phyloP scores from a whole-genome alignment of 2,797 vertebrate genomes.

The Macroramphosus scolopax region DNA sequence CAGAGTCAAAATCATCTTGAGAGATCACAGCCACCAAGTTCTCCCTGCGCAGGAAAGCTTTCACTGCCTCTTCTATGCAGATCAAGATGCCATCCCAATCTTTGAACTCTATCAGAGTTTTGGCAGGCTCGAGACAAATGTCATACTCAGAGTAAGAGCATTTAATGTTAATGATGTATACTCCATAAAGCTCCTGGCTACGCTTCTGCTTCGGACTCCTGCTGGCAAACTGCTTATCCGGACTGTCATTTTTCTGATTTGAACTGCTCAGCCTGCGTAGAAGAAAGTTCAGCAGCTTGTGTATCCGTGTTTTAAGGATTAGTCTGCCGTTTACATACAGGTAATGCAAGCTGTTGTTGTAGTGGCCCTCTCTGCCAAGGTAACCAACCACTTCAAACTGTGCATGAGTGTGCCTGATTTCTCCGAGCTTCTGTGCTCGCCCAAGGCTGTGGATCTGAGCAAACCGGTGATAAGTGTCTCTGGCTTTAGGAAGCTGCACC shows the following conservation, averaged over 20 bases:
- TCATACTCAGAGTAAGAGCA: constrained; percentile 89
- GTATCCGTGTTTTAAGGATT: constrained; percentile 88
- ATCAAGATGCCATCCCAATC: constrained; percentile 86
- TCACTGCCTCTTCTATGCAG: constrained; percentile 88
- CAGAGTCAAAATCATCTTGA: constrained; percentile 78
- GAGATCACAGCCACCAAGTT: constrained; percentile 81
- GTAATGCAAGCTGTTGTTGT: constrained; percentile 91
- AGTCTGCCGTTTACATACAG: constrained; percentile 90
- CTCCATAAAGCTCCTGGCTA: constrained; percentile 80
- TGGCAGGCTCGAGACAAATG: constrained; percentile 90
- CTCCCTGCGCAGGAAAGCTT: constrained; percentile 85
- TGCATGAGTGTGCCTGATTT: constrained; percentile 76
- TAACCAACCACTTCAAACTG: constrained; percentile 85
- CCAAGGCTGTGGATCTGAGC: constrained; percentile 86
- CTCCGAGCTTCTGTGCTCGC: constrained; percentile 85
- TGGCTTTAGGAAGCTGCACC: constrained; percentile 90
- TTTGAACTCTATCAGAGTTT: constrained; percentile 94
- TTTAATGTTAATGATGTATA: constrained; percentile 89
- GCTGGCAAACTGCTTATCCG: constrained; percentile 45
- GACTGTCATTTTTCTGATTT: constrained; percentile 74
- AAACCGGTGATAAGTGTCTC: constrained; percentile 85
- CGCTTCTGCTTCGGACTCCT: constrained; percentile 81
- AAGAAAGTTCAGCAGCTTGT: constrained; percentile 89
- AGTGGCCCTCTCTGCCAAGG: constrained; percentile 90
- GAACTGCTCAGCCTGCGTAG: constrained; percentile 83